A percentile compares a stretch with the other conserved stretches of the same genome.
Conservation (phyloP, 92 coral and sea anemone genomes). For the Epizoanthus scotinus region DNA sequence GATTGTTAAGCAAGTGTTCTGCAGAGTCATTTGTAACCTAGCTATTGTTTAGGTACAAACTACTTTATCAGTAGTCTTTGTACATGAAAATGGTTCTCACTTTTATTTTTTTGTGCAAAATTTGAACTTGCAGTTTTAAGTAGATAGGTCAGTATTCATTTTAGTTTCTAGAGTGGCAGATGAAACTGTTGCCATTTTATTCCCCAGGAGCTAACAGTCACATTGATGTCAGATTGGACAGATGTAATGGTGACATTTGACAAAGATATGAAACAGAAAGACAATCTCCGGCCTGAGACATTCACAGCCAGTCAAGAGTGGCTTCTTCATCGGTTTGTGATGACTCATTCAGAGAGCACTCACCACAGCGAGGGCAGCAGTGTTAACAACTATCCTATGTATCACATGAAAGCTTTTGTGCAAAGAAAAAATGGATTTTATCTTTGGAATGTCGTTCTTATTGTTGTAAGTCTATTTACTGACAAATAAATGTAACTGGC, state of each 20-base stretch:
- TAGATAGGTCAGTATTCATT: no score
- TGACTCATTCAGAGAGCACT: slow-evolving; percentile 59
- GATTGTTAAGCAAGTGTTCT: no score
- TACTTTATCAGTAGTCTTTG: no score
- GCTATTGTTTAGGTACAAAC: no score
- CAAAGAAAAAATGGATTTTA: slow-evolving; percentile 68
- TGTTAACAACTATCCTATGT: slow-evolving; percentile 69
- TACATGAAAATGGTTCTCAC: no score
- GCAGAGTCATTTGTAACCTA: no score
- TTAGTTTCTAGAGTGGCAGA: background rate
- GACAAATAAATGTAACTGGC: no score
- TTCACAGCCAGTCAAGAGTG: slow-evolving; percentile 74
- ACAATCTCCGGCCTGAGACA: slow-evolving; percentile 66
- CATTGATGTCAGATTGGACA: slow-evolving; percentile 84
- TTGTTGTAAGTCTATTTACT: slow-evolving; percentile 50
- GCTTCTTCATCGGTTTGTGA: slow-evolving; percentile 64
- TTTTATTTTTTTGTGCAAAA: no score
- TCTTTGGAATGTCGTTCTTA: slow-evolving; percentile 73
- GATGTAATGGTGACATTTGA: slow-evolving; percentile 55
- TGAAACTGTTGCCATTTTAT: background rate
- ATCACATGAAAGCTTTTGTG: slow-evolving; percentile 65
- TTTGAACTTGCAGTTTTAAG: no score
- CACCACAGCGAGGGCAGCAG: slow-evolving; percentile 62
- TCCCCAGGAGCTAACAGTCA: slow-evolving; percentile 62
- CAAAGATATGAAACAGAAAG: slow-evolving; percentile 60